A percentile compares a stretch with the other conserved stretches of the same genome.
These are phyloP conservation scores for Phortica okadai DNA, from an alignment of 2,888 invertebrate species.

Conservation along the genomic window DNA sequence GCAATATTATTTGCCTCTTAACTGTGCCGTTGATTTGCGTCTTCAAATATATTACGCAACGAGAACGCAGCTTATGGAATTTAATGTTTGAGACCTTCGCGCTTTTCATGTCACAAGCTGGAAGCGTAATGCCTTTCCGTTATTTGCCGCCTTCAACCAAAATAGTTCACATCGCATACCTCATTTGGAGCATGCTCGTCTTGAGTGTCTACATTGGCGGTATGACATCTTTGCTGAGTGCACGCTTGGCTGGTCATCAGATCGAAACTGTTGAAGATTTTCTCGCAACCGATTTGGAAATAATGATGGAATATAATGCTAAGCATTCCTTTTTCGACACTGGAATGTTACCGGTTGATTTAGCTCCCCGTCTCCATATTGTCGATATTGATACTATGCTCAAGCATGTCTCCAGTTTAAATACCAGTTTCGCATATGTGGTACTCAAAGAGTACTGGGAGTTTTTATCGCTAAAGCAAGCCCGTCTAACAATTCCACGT, in stretches of 20 bases:
- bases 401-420: slow-evolving; percentile 39
- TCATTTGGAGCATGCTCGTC: slow-evolving; percentile 33
- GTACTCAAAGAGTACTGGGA: slow-evolving; percentile 46
- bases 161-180: neutral
- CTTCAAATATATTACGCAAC: slow-evolving; percentile 26
- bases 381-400: slow-evolving; percentile 41
- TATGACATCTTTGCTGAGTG: slow-evolving; percentile 52
- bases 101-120: neutral
- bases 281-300: slow-evolving; percentile 40
- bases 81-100: slow-evolving; percentile 17
- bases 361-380: slow-evolving; percentile 35
- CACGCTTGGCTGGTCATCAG: slow-evolving; percentile 46
- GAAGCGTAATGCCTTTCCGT: neutral
- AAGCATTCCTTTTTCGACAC: slow-evolving; percentile 40
- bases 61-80: neutral
- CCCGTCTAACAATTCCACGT: neutral
- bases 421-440: slow-evolving; percentile 43
- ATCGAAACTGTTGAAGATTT: slow-evolving; percentile 46
- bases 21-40: slow-evolving; percentile 30
- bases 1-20: slow-evolving; percentile 24
- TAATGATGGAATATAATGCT: slow-evolving; percentile 44
- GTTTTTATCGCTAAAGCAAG: slow-evolving; percentile 36
- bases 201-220: slow-evolving; percentile 42
- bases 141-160: neutral
- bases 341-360: slow-evolving; percentile 36